Evolutionary conservation across 2,888 invertebrate species (phyloP).

Genomic region (Cyclophora albipunctata): DNA sequence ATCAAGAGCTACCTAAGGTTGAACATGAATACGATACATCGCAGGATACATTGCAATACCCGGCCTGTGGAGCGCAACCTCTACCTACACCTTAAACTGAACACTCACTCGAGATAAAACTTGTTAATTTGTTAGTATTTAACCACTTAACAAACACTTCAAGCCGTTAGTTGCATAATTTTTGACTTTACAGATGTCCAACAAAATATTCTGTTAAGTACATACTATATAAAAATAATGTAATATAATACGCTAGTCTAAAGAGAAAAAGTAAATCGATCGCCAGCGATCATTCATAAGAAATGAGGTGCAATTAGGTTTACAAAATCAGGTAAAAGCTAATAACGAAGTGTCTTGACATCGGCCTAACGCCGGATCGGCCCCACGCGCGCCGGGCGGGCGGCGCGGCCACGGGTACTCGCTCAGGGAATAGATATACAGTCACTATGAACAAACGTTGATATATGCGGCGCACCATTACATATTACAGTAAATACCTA

Average conservation of each 20-base stretch:
- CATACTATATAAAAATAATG: slow-evolving; percentile 47
- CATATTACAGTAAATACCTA: too few relatives aligned
- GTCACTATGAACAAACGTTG: too few relatives aligned
- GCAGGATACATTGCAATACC: slow-evolving; percentile 60
- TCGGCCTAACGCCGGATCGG: slow-evolving; percentile 24
- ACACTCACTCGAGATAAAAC: slow-evolving; percentile 38
- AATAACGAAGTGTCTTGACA: slow-evolving; percentile 45
- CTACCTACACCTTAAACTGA: slow-evolving; percentile 24
- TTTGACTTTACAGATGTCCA: slow-evolving; percentile 42
- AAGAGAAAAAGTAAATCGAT: slow-evolving; percentile 64
- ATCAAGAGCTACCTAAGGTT: slow-evolving; percentile 34
- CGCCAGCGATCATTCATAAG: slow-evolving; percentile 68
- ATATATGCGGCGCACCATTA: neutral
- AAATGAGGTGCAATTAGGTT: slow-evolving; percentile 68
- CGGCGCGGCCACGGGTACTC: too few relatives aligned
- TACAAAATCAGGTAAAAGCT: slow-evolving; percentile 60
- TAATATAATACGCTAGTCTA: slow-evolving; percentile 61
- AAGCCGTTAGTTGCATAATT: slow-evolving; percentile 67
- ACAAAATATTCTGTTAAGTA: slow-evolving; percentile 40
- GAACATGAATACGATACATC: slow-evolving; percentile 26
- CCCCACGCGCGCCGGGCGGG: slow-evolving; percentile 5
- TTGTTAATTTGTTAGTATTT: too few relatives aligned
- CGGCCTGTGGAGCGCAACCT: slow-evolving; percentile 51
- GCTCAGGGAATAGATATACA: too few relatives aligned
- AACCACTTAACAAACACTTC: slow-evolving; percentile 45